A percentile compares a stretch with the other conserved stretches of the same genome.
Conservation (phyloP, 2,888 invertebrate species). For the Drosophila longiperda region DNA sequence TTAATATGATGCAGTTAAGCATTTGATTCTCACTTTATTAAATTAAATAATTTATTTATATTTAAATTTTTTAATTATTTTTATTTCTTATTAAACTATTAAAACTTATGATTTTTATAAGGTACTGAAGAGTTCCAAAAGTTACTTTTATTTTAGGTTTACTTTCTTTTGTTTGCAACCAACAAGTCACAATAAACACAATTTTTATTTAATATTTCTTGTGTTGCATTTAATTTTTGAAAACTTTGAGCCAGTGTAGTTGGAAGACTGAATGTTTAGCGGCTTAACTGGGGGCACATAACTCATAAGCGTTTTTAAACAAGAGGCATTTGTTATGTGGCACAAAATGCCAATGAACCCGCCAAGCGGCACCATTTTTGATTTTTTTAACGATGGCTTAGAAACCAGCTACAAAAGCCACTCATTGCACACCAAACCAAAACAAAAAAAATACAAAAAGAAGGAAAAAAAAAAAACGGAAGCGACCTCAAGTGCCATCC, state of each 20-base stretch:
- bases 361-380: constrained; percentile 38
- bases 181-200: not conserved
- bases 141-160: not conserved
- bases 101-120: not conserved
- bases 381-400: constrained; percentile 37
- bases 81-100: not conserved
- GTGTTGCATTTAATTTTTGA: constrained; percentile 25
- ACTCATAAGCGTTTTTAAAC: constrained; percentile 62
- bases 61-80: not conserved
- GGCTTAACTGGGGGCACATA: constrained; percentile 60
- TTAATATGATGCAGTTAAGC: not conserved
- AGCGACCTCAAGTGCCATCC: constrained; percentile 67
- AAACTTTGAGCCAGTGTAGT: constrained; percentile 33
- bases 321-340: constrained; percentile 71
- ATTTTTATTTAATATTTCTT: not conserved
- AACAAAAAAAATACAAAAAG: not conserved
- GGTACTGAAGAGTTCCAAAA: not conserved
- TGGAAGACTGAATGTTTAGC: constrained; percentile 48
- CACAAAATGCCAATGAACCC: constrained; percentile 74
- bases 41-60: not conserved
- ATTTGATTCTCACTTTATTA: not conserved
- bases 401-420: constrained; percentile 43
- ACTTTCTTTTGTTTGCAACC: not conserved
- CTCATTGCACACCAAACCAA: constrained; percentile 10
- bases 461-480: constrained; percentile 56